Conservation (phyloP, 2,113 vertebrate species). For the Oreochromis tanganicae region DNA sequence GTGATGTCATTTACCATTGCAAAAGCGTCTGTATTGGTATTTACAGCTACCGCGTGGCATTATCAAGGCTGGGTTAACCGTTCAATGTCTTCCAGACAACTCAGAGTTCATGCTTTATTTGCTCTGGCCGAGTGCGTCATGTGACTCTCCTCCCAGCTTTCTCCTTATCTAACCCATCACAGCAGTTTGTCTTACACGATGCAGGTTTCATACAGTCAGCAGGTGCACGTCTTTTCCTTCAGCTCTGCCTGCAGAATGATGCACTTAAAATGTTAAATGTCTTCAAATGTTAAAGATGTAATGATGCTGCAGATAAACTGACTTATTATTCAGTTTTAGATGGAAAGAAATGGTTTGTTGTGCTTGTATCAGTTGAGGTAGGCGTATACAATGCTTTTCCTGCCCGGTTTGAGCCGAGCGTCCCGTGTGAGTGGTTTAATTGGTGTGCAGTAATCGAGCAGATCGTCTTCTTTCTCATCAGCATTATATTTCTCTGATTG, state of each 20-base stretch:
- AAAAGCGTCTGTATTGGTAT: background rate
- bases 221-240: accelerated
- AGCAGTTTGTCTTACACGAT: accelerated
- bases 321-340: background rate
- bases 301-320: background rate
- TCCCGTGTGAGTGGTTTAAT: background rate
- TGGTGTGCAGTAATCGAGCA: background rate
- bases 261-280: background rate
- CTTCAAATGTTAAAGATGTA: background rate
- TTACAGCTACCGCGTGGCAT: background rate
- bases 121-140: background rate
- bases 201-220: background rate
- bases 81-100: background rate
- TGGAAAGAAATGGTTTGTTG: accelerated
- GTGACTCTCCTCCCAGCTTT: background rate
- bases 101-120: background rate
- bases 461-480: background rate
- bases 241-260: accelerated
- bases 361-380: background rate
- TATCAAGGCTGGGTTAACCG: background rate
- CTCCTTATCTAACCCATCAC: background rate
- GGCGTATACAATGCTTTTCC: background rate
- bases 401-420: accelerated
- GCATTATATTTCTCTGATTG: background rate
- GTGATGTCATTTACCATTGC: slow-evolving; percentile 44